Base-by-base conservation (phyloP, 2,888 invertebrate species). In the Hesperia comma region DNA sequence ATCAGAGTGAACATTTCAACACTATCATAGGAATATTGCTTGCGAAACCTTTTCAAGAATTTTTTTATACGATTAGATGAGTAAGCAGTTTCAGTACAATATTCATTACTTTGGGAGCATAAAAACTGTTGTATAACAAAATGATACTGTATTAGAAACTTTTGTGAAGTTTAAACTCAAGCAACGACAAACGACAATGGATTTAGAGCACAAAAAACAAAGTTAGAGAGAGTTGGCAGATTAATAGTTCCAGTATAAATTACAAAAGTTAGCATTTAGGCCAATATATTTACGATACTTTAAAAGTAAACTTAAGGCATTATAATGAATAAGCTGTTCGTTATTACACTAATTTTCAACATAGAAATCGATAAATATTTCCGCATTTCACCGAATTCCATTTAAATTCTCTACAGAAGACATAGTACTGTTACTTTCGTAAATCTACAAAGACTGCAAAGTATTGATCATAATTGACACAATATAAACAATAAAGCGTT, bases 381-480 rank as follows among this genome's bases (percentile, higher is more conserved):
- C 56, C 63, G 46, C 63, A 26, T 57, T 63, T 56, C 40, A 57
- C 49, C 56, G 12, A 43, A 19, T 63, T 58, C 33, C 46, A 64
- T 53, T 58, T 64, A 58, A 40, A 51, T 64, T 53, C 57, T 40
- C 21, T 49, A 57, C 63, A 63, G 63, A 33, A 41, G 37, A 33
- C 53, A 41, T 37, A 46, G 43, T 63, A 58, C 70, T 72, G 72
- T 74, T 74, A 73, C 71, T 74, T 72, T 71, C 69, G 66, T 67
- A 55, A 67, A 60, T 58, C 46, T 55, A 63, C 63, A 46, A 56
- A 54, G 46, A 56, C 58, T 33, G 61, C 40, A 55, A 32, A 73
- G 71, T 83, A 86, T 83, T 80, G 83, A 86, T 85, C 83, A 72
- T 71, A 77, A 77, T 73, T 66, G 74, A 76, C 72, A 76, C 57